A percentile compares a stretch with the other conserved stretches of the same genome.
These are phyloP conservation scores for Drosophila merina DNA, from an alignment of 2,888 invertebrate species.

Conservation along the genomic window DNA sequence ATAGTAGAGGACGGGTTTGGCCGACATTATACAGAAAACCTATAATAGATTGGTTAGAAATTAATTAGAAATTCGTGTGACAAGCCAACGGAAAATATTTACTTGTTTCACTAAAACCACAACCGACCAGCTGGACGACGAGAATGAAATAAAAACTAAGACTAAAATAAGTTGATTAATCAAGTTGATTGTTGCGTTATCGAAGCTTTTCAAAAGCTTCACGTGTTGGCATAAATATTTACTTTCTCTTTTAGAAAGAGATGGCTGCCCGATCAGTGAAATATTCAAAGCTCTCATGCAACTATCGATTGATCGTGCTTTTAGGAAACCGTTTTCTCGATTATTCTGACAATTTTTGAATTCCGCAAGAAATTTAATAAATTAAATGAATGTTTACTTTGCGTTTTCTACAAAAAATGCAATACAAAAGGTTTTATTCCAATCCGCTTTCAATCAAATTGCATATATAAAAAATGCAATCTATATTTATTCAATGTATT, in stretches of 20 bases:
- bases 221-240: not conserved
- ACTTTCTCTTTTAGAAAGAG: constrained; percentile 1
- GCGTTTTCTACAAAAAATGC: too few species aligned
- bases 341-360: too few species aligned
- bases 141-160: constrained; percentile 17
- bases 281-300: constrained; percentile 2
- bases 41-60: constrained; percentile 23
- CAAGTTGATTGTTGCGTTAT: not conserved
- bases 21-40: constrained; percentile 57
- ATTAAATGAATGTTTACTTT: too few species aligned
- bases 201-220: not conserved
- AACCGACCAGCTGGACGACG: constrained; percentile 9
- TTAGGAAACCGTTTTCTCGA: not conserved
- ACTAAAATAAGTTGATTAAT: constrained; percentile 2
- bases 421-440: too few species aligned
- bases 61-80: constrained; percentile 30
- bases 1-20: constrained; percentile 86
- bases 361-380: too few species aligned
- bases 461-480: too few species aligned
- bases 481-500: too few species aligned
- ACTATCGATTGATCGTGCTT: not conserved
- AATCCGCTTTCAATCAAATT: too few species aligned
- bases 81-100: not conserved
- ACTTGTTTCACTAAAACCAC: constrained; percentile 6
- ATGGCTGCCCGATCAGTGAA: not conserved